phyloP scores from a whole-genome alignment of 2,113 vertebrate species.

The Sceloporus undulatus region DNA sequence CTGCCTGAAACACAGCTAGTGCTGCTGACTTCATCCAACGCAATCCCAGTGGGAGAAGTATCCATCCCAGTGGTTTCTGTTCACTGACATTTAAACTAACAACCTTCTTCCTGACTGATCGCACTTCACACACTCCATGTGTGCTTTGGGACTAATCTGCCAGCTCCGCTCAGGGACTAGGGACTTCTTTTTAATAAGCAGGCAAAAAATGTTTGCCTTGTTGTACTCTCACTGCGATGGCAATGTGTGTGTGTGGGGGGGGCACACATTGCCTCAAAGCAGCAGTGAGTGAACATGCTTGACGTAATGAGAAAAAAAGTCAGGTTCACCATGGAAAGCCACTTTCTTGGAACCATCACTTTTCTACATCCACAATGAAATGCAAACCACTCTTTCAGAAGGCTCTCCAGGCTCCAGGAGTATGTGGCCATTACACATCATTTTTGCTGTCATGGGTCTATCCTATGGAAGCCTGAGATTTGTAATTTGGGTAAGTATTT shows the following conservation, averaged over 20 bases:
- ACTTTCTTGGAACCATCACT: no score
- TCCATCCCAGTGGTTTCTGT: background rate
- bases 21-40: background rate
- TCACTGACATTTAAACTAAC: constrained; percentile 40
- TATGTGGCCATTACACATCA: no score
- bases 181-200: constrained; percentile 6
- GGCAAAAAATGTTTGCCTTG: constrained; percentile 14
- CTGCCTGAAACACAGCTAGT: background rate
- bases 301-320: background rate
- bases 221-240: background rate
- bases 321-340: background rate
- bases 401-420: background rate
- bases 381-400: background rate
- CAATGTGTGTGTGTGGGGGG: background rate
- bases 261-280: background rate
- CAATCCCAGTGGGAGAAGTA: background rate
- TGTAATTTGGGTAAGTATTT: no score
- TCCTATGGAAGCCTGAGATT: no score
- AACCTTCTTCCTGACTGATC: constrained; percentile 22
- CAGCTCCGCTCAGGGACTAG: background rate
- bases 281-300: background rate
- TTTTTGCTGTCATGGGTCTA: background rate
- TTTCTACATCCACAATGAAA: background rate
- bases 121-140: background rate
- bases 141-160: constrained; percentile 20